These are phyloP conservation scores for Rhogogaster chlorosoma DNA, from an alignment of 2,888 invertebrate genomes.

Conservation along the genomic window DNA sequence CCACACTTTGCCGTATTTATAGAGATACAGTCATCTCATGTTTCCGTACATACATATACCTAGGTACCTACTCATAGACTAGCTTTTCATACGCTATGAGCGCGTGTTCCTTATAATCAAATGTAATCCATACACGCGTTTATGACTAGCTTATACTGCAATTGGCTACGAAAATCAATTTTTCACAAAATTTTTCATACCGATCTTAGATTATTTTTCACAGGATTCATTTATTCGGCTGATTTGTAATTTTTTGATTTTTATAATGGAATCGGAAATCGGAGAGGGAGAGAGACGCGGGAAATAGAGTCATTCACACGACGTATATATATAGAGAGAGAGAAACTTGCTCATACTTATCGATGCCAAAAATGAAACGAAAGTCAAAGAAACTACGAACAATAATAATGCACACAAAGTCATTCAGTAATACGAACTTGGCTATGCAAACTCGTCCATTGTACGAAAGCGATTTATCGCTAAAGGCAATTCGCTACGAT, in stretches of 20 bases:
- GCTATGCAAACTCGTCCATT: neutral
- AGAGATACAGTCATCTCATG: conserved; percentile 69
- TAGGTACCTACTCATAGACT: conserved; percentile 1
- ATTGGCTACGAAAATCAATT: neutral
- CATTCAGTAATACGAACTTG: neutral
- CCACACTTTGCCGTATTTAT: conserved; percentile 73
- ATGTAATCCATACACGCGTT: neutral
- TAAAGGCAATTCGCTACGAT: neutral
- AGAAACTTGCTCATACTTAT: neutral
- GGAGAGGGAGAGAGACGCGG: neutral
- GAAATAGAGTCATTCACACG: neutral
- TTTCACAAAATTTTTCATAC: no score
- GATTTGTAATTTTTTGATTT: neutral
- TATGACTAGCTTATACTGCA: neutral
- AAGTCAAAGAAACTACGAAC: neutral
- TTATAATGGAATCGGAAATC: neutral
- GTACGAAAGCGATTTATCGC: neutral
- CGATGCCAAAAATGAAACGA: neutral
- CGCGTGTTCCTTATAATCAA: neutral
- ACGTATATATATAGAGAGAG: neutral
- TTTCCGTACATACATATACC: conserved; percentile 43
- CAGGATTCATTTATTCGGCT: neutral
- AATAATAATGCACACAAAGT: neutral
- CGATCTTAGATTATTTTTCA: no score
- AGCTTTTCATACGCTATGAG: neutral